A percentile compares a stretch with the other conserved stretches of the same genome.
phyloP scores from a whole-genome alignment of 2,797 vertebrate genomes.

The Orientallactaga sibirica region DNA sequence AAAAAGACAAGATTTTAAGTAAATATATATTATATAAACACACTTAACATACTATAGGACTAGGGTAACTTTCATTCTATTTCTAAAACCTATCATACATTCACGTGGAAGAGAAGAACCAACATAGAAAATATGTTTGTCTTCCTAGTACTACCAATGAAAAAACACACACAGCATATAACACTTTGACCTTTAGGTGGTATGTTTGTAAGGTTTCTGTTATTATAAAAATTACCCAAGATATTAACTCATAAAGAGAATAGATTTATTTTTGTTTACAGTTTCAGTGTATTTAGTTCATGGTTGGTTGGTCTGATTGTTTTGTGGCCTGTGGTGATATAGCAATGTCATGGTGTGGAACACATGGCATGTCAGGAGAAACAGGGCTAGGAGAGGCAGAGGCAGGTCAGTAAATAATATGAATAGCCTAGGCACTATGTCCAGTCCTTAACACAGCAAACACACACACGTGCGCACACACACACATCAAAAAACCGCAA shows the following conservation, averaged over 20 bases:
- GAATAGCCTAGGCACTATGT: neutral
- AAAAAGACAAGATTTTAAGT: neutral
- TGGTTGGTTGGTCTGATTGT: neutral
- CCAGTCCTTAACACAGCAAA: neutral
- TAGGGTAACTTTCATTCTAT: neutral
- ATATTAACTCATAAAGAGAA: neutral
- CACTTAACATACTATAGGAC: neutral
- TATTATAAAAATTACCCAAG: neutral
- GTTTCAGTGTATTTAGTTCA: neutral
- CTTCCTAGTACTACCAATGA: neutral
- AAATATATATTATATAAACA: neutral
- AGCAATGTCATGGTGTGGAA: neutral
- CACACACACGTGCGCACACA: neutral
- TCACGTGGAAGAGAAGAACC: accelerated
- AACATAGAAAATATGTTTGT: neutral
- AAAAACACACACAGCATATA: conserved; percentile 37
- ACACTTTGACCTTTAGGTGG: conserved; percentile 64
- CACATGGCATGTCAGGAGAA: neutral
- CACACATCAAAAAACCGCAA: no score
- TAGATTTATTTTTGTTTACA: neutral
- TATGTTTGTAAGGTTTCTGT: neutral
- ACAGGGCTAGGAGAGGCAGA: neutral
- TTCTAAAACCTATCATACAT: neutral
- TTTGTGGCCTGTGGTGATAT: neutral
- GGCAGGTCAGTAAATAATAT: conserved; percentile 30